Base-by-base conservation (phyloP, 2,113 vertebrate species). In the Hepsetus odoe region DNA sequence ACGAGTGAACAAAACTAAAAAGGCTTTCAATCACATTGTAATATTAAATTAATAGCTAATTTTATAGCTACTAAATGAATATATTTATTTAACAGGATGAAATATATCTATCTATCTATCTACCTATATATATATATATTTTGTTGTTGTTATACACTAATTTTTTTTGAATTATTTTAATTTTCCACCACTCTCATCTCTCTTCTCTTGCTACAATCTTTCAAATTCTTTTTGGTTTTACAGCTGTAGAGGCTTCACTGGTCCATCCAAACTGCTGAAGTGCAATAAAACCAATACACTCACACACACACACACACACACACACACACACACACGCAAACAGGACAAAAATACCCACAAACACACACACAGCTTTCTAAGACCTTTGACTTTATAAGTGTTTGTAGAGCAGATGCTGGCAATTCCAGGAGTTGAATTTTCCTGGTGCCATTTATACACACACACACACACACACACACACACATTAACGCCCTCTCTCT, bases 241-340 rank as follows among this genome's bases (percentile, higher is more conserved):
- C 76, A 79, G 72, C 72, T 70, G 76, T 76, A 83, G 81, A 76
- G 79, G 81, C 76, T 65, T 66, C 40, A 79, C 79, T 76, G 75
- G 81, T 83, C 75, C 61, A 32, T 51, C 35, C 30, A 71, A 83
- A 83, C 81, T 83, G 81, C 68, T 68, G n/a, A n/a, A n/a, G n/a
- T n/a, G n/a, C n/a, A n/a, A n/a, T n/a, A n/a, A n/a, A n/a, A n/a
- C n/a, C n/a, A n/a, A 49, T 40, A 42, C 55, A 38, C 30, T 9
- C 30, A 38, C 42, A 30, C 64, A 80, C 58, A 70, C 72, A 70
- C 58, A 64, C 42, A 65, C 62, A 35, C 26, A 42, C 42, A 59
- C 44, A 67, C 69, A 40, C 51, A 66, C 51, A 69, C 67, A 59
- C 30, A 32, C 42, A 42, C 56, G 22, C 65, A 35, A 55, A 30